A percentile compares a stretch with the other conserved stretches of the same genome.
Evolutionary conservation across 2,797 vertebrate species (phyloP).

Genomic region (Melanotaenia nigrans): DNA sequence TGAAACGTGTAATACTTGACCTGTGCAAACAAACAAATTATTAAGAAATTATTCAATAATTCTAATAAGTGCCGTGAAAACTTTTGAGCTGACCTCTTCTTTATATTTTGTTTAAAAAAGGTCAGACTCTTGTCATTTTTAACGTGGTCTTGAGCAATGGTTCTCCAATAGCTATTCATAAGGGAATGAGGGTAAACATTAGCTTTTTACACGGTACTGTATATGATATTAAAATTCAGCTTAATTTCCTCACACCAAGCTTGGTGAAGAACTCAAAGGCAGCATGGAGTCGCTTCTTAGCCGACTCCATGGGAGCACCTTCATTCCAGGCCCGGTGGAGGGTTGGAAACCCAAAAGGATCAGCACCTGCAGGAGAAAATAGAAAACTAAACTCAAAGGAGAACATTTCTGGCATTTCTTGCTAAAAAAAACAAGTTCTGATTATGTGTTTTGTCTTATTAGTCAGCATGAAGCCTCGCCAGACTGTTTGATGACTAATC

Average conservation of each 20-base stretch:
- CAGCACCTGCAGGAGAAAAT: constrained; percentile 61
- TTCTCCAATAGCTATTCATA: neutral
- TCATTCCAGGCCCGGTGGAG: constrained; percentile 71
- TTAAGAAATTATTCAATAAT: neutral
- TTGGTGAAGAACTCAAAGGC: constrained; percentile 83
- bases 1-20: constrained; percentile 82
- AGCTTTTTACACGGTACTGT: neutral
- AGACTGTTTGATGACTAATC: neutral
- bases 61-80: neutral
- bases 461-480: neutral
- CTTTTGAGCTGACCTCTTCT: too few relatives aligned
- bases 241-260: constrained; percentile 69
- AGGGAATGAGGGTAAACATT: neutral
- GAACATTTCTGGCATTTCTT: neutral
- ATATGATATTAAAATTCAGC: neutral
- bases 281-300: constrained; percentile 70
- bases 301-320: constrained; percentile 70
- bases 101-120: too few relatives aligned
- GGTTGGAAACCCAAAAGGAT: constrained; percentile 77
- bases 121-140: too few relatives aligned
- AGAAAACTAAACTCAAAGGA: neutral
- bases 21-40: constrained; percentile 61
- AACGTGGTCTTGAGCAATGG: too few relatives aligned
- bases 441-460: neutral
- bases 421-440: neutral